A percentile compares a stretch with the other conserved stretches of the same genome.
Evolutionary conservation across 2,797 vertebrate genomes (phyloP).

Genomic region (Cuculus canorus): DNA sequence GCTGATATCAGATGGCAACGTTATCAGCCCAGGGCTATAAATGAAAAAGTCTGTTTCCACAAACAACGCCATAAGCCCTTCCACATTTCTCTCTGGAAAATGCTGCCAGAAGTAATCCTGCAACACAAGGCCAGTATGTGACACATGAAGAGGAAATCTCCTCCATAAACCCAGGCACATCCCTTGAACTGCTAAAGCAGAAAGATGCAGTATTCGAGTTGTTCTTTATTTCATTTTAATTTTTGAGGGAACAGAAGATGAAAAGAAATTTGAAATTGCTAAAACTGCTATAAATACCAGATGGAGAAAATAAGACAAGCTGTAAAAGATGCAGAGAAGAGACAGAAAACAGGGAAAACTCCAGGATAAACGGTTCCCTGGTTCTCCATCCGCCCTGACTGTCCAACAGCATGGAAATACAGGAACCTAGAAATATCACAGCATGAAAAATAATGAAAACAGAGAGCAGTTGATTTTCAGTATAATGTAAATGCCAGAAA

Average conservation of each 20-base stretch:
- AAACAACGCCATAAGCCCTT: neutral
- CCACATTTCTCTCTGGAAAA: neutral
- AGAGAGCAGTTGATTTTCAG: neutral
- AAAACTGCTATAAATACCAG: constrained; percentile 27
- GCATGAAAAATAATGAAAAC: neutral
- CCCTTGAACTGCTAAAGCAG: neutral
- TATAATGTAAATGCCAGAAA: constrained; percentile 16
- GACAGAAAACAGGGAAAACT: neutral
- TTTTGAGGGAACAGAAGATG: neutral
- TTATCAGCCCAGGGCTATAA: neutral
- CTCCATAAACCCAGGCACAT: neutral
- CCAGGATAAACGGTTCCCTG: neutral
- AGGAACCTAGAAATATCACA: neutral
- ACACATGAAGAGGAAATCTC: rapidly evolving
- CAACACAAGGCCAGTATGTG: neutral
- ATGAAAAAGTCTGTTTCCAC: neutral
- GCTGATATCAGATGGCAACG: neutral
- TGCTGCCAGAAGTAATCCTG: neutral
- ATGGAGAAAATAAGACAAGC: neutral
- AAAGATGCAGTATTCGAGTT: neutral
- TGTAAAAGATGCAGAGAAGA: neutral
- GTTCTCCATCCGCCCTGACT: neutral
- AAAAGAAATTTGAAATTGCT: neutral
- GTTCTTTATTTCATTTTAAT: neutral
- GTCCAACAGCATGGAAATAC: neutral